Conservation (phyloP, 2,888 invertebrate species). For the Campoplex capitator region DNA sequence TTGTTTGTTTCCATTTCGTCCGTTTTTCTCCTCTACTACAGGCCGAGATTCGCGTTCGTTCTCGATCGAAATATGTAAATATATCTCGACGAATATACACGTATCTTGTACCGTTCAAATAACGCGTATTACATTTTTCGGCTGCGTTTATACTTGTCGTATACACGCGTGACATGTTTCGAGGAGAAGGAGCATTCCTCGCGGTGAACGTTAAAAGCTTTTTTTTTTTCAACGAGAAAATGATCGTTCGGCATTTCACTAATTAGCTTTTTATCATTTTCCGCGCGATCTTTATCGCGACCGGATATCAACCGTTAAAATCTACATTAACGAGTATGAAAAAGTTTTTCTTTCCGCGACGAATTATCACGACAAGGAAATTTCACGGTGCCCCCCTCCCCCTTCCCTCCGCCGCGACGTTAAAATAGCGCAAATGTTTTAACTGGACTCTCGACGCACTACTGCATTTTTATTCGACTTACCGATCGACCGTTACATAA, state of each 20-base stretch:
- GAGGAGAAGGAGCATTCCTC: background rate
- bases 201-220: background rate
- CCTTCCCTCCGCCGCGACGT: too few relatives aligned
- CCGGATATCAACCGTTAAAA: background rate
- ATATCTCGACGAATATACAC: background rate
- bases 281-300: background rate
- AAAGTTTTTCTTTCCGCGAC: background rate
- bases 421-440: background rate
- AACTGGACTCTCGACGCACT: background rate
- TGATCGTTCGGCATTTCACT: too few relatives aligned
- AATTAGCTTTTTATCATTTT: too few relatives aligned
- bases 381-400: too few relatives aligned
- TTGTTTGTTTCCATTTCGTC: conserved; percentile 13
- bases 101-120: background rate
- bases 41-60: conserved; percentile 25
- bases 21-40: conserved; percentile 5
- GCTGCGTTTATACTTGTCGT: background rate
- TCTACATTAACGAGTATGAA: background rate
- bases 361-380: background rate
- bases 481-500: background rate
- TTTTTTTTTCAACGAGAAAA: background rate
- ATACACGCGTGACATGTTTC: background rate
- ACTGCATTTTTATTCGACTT: background rate
- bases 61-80: conserved; percentile 45
- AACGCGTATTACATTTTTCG: conserved; percentile 1